Conservation (phyloP, 2,888 invertebrate genomes). For the Lysandra coridon region DNA sequence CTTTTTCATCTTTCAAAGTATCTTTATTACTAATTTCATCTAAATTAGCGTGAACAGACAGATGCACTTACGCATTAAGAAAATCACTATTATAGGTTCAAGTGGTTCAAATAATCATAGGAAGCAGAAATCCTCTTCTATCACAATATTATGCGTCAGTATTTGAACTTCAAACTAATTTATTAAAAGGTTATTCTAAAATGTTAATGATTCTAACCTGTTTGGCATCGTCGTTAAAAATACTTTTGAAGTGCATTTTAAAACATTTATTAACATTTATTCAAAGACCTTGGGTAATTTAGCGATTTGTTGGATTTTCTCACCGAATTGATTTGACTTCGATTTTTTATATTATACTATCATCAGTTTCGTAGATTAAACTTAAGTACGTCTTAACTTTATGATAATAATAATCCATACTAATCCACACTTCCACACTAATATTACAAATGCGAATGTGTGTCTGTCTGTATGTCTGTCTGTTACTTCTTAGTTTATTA, state of each 20-base stretch:
- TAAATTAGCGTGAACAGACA: too few relatives aligned
- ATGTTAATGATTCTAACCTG: constrained; percentile 13
- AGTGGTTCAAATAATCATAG: neutral
- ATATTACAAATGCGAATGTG: too few relatives aligned
- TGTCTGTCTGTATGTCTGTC: too few relatives aligned
- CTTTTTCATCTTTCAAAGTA: too few relatives aligned
- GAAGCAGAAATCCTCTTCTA: neutral
- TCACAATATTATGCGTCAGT: neutral
- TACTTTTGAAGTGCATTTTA: constrained; percentile 9
- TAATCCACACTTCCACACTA: too few relatives aligned
- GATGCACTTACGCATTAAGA: too few relatives aligned
- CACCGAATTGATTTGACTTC: neutral
- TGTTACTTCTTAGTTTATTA: too few relatives aligned
- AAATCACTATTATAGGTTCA: too few relatives aligned
- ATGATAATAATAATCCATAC: too few relatives aligned
- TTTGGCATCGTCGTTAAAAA: neutral
- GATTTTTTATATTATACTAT: neutral
- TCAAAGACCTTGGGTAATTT: constrained; percentile 8
- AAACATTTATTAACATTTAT: neutral
- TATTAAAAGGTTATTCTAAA: constrained; percentile 11
- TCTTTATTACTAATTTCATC: too few relatives aligned
- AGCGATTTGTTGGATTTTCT: neutral
- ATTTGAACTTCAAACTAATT: neutral
- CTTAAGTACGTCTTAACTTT: too few relatives aligned
- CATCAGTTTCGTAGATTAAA: too few relatives aligned